Evolutionary conservation across 92 coral and sea anemone species (phyloP).

Genomic region (Hydrozoanthus gracilis): DNA sequence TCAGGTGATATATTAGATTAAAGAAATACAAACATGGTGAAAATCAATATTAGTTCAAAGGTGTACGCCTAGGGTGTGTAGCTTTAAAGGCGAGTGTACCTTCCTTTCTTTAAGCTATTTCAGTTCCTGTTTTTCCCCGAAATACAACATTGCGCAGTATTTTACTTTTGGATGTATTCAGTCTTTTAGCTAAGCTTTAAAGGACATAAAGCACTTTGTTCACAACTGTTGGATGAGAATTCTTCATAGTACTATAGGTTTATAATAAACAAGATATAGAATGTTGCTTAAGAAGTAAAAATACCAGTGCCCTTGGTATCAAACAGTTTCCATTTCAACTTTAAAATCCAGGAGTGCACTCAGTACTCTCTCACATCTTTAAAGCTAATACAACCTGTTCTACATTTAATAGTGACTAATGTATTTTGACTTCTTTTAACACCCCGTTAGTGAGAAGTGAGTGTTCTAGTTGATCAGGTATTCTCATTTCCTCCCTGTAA

Average conservation of each 20-base stretch:
- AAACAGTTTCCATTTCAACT: no score
- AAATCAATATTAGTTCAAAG: background rate
- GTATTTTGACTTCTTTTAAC: background rate
- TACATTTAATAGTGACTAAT: background rate
- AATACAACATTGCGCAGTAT: background rate
- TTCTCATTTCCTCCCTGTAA: background rate
- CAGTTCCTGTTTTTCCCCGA: conserved; percentile 29
- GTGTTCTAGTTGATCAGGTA: background rate
- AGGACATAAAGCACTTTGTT: no score
- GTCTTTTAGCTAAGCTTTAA: no score
- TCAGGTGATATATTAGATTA: background rate
- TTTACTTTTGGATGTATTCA: background rate
- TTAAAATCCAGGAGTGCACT: no score
- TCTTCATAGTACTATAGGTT: no score
- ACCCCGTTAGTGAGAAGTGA: background rate
- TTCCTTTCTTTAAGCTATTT: background rate
- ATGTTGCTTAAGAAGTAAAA: no score
- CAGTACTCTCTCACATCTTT: no score
- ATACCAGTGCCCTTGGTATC: no score
- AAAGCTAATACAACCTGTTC: no score
- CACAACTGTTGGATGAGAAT: no score
- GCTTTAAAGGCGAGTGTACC: background rate
- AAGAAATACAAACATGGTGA: background rate
- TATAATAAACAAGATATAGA: no score
- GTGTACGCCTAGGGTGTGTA: conserved; percentile 8